phyloP scores from a whole-genome alignment of 2,797 vertebrate species.

The Esox masquinongy region DNA sequence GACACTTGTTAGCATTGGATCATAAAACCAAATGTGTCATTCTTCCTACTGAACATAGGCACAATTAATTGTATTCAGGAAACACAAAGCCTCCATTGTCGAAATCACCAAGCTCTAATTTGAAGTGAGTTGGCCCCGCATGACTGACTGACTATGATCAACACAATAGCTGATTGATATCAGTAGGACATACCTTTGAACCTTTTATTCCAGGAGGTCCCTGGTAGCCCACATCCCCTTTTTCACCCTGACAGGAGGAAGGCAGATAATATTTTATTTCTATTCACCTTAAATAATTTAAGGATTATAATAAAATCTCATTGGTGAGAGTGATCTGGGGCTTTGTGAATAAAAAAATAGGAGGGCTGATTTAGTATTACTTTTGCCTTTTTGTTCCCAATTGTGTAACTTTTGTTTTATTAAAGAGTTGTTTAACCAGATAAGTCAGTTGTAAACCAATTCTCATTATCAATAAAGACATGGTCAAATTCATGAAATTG shows the following conservation, averaged over 20 bases:
- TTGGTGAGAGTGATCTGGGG: background rate
- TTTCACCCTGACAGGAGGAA: conserved; percentile 52
- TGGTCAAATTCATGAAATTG: no score
- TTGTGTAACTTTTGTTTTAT: no score
- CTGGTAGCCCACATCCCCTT: conserved; percentile 44
- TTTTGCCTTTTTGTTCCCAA: no score
- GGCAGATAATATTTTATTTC: background rate
- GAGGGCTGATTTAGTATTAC: background rate
- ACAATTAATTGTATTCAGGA: no score
- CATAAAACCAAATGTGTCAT: no score
- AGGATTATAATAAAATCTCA: background rate
- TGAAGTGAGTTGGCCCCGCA: background rate
- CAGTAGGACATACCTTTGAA: conserved; percentile 43
- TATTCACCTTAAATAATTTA: background rate
- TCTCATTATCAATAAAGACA: no score
- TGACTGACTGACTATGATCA: background rate
- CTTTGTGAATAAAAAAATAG: background rate
- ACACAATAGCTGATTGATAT: background rate
- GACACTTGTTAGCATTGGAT: no score
- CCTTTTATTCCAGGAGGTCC: conserved; percentile 65
- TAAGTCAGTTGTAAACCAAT: no score
- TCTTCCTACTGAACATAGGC: no score
- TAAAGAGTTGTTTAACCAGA: no score
- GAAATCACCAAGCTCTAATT: no score
- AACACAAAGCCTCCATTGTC: no score